These are phyloP conservation scores for Eueremaeus valkanovi DNA, from an alignment of 2,888 invertebrate species.

Conservation along the genomic window DNA sequence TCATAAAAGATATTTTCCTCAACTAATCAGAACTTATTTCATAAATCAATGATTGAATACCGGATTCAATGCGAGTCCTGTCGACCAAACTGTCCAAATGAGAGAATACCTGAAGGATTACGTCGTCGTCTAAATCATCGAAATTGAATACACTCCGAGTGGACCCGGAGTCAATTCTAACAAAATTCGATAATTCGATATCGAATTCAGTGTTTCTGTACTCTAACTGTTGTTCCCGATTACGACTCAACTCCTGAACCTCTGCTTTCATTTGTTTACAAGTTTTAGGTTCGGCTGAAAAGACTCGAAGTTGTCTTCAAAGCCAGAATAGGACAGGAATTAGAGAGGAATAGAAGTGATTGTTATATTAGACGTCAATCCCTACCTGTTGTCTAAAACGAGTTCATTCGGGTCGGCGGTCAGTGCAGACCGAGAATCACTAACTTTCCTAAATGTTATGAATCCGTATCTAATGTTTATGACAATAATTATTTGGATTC, in stretches of 20 bases:
- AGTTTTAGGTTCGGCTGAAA: slow-evolving; percentile 44
- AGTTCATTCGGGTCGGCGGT: slow-evolving; percentile 42
- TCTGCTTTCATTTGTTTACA: slow-evolving; percentile 44
- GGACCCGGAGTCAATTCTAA: background rate
- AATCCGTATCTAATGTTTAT: slow-evolving; percentile 43
- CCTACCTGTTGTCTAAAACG: slow-evolving; percentile 42
- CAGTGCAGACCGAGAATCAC: slow-evolving; percentile 44
- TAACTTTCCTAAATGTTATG: slow-evolving; percentile 45
- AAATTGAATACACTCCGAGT: slow-evolving; percentile 40
- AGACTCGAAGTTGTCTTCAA: slow-evolving; percentile 42
- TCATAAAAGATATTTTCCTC: too few relatives aligned
- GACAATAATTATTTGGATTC: too few relatives aligned
- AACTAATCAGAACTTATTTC: background rate
- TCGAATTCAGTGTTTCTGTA: background rate
- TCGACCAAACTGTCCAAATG: slow-evolving; percentile 41
- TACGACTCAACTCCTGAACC: slow-evolving; percentile 40
- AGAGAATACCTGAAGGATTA: slow-evolving; percentile 43
- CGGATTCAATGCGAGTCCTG: slow-evolving; percentile 42
- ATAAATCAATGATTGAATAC: slow-evolving; percentile 28
- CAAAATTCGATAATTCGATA: background rate
- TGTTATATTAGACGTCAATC: background rate
- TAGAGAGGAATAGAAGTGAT: background rate
- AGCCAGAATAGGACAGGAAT: background rate
- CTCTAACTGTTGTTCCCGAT: background rate
- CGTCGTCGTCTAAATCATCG: slow-evolving; percentile 45